Evolutionary conservation across 2,797 vertebrate genomes (phyloP).

Genomic region (Phrynocephalus guinanensis): DNA sequence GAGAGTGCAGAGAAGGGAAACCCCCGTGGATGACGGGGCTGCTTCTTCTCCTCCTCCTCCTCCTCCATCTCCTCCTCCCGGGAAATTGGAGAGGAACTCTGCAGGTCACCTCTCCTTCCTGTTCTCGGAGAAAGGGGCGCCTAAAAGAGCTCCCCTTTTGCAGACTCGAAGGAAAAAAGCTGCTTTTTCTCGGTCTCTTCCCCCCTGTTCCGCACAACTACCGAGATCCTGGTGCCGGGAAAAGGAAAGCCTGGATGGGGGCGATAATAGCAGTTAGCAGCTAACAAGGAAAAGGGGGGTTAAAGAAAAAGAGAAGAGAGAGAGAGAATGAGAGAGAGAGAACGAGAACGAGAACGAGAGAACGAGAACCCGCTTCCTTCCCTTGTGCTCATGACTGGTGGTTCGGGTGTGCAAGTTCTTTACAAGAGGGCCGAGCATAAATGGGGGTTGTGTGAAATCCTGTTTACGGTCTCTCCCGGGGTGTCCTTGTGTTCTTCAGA

Average conservation of each 20-base stretch:
- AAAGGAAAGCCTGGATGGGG: neutral
- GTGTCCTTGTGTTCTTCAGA: neutral
- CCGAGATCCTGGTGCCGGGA: too few species aligned
- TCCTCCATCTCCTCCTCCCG: too few species aligned
- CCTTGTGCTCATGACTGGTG: neutral
- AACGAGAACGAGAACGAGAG: neutral
- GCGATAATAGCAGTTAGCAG: neutral
- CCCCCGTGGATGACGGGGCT: too few species aligned
- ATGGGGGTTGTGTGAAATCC: constrained; percentile 59
- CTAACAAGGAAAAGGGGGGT: neutral
- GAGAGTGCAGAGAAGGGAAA: neutral
- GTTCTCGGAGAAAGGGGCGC: too few species aligned
- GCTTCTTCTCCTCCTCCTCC: too few species aligned
- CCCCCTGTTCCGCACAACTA: neutral
- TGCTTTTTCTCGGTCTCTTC: neutral
- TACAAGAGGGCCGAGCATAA: constrained; percentile 38
- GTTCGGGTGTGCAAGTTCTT: neutral
- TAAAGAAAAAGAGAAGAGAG: neutral
- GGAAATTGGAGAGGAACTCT: neutral
- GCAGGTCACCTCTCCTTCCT: too few species aligned
- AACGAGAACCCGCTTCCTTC: constrained; percentile 24
- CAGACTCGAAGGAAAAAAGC: neutral
- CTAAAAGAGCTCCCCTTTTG: too few species aligned
- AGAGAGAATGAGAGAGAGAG: neutral
- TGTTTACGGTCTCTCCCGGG: constrained; percentile 57